phyloP scores from a whole-genome alignment of 2,113 vertebrate species.

The Larimichthys polyactis region DNA sequence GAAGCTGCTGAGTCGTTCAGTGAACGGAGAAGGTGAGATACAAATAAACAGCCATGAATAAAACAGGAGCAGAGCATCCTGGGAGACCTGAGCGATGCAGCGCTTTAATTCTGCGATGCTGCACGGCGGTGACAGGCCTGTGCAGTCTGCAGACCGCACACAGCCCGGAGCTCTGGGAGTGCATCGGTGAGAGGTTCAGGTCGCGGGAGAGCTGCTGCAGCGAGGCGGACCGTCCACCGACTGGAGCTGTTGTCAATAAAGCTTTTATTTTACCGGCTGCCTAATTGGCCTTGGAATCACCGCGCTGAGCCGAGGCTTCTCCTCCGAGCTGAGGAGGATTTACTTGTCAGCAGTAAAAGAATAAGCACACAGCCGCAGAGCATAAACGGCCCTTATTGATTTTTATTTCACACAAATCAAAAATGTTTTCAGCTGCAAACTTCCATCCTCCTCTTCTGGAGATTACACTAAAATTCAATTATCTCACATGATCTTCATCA shows the following conservation, averaged over 20 bases:
- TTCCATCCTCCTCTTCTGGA: neutral
- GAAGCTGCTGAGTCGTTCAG: conserved; percentile 17
- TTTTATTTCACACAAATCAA: neutral
- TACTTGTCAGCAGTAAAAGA: conserved; percentile 23
- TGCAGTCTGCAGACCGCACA: neutral
- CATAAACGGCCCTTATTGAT: neutral
- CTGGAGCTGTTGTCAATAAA: conserved; percentile 53
- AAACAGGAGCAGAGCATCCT: conserved; percentile 54
- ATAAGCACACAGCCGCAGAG: neutral
- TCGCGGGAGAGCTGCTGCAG: neutral
- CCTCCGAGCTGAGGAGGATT: conserved; percentile 15
- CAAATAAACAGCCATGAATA: conserved; percentile 53
- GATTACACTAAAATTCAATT: no score
- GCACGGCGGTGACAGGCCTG: neutral
- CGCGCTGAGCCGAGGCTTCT: conserved; percentile 7
- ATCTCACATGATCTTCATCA: neutral
- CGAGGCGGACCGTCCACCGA: neutral
- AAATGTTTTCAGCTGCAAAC: neutral
- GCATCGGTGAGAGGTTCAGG: neutral
- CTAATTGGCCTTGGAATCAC: conserved; percentile 63
- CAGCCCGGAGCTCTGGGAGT: neutral
- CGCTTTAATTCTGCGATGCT: conserved; percentile 8
- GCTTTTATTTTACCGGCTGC: conserved; percentile 56
- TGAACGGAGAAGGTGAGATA: conserved; percentile 25
- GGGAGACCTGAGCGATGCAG: conserved; percentile 22